Evolutionary conservation across 1,140 invertebrate species (phyloP).

Genomic region (Drosophila melanogaster): Release_6_plus_ISO1_MT NT_037436.4:15753001-15753500

Average conservation of each 20-base stretch:
- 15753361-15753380: constrained; percentile 59
- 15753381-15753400: constrained; percentile 39
- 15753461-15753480: constrained; percentile 48
- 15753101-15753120: constrained; percentile 23
- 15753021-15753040: too few relatives aligned
- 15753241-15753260: constrained; percentile 6
- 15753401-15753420: constrained; percentile 39
- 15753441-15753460: constrained; percentile 53
- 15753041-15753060: too few relatives aligned
- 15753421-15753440: constrained; percentile 69
- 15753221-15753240: constrained; percentile 23
- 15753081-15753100: constrained; percentile 17
- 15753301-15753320: constrained; percentile 7
- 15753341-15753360: constrained; percentile 52
- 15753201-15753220: constrained; percentile 44
- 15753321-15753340: constrained; percentile 28
- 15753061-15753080: not conserved
- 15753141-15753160: constrained; percentile 13
- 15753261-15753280: constrained; percentile 8
- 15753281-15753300: constrained; percentile 5
- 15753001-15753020: too few relatives aligned
- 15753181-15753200: constrained; percentile 75
- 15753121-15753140: constrained; percentile 26
- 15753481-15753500: constrained; percentile 72
- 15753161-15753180: constrained; percentile 37